Base-by-base conservation (phyloP, 2,797 vertebrate genomes). In the Apogon talboti region DNA sequence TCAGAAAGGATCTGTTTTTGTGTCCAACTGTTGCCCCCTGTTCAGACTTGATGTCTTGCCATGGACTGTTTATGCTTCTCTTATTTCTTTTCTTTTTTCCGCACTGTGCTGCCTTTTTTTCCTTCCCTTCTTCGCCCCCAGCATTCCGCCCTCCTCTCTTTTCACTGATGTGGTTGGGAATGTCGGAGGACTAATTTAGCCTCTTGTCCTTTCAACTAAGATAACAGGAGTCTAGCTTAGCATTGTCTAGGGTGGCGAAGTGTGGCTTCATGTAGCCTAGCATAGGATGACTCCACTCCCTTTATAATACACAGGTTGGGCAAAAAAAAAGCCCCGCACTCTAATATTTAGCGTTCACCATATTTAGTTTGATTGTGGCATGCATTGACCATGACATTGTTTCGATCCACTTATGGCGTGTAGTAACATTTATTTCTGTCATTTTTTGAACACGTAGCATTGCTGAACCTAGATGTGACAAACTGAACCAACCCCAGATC, bases 111-210 rank as follows among this genome's bases (percentile, higher is more conserved):
- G 35, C 16, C 3, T 14, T 41, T 52, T 46, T 55, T 30, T 33
- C 18, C 16, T 33, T 19, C n/a, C 51, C 21, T 37, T 49, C 28
- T 49, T 43, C 44, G 44, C 24, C 41, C 43, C 60, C 58, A 43
- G 21, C 50, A 11, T 40, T 24, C 73, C 15, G 41, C 37, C 40
- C 55, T 46, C 45, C 59, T 65, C 59, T 69, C 68, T 73, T 69
- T 62, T 84, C 67, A 76, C 48, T 74, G 19, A 21, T 74, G 72
- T 66, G 61, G 76, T 62, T 53, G 44, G 40, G 54, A 65, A 58
- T 47, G 40, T 40, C 11, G 33, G 21, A 37, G 64, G 64, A 60
- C 66, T 59, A 13, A 69, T 90, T 78, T 80, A 78, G 67, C 68
- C 24, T 16, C 35, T 59, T 65, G 52, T 51, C 63, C 35, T n/a